phyloP scores from a whole-genome alignment of 2,888 invertebrate species.

The Trichopoda pennipes region DNA sequence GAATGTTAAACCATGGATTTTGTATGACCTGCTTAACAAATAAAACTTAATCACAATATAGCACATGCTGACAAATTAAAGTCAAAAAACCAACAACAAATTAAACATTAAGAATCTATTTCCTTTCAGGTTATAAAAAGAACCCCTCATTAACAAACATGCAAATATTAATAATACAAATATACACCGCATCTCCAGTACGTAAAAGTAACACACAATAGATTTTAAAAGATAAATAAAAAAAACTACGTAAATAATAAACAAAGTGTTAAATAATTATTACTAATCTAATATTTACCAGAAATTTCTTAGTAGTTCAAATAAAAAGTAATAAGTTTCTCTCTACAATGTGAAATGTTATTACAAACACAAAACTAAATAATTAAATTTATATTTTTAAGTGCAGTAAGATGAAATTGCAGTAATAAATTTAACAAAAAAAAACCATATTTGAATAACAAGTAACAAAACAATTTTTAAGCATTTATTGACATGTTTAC shows the following conservation, averaged over 20 bases:
- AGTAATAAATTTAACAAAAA: too few species aligned
- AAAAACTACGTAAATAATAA: slow-evolving; percentile 7
- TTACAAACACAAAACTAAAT: neutral
- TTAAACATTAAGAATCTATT: slow-evolving; percentile 39
- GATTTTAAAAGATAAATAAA: neutral
- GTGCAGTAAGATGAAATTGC: too few species aligned
- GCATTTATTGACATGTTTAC: neutral
- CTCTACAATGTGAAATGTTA: neutral
- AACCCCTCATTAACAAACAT: slow-evolving; percentile 30
- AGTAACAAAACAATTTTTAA: too few species aligned
- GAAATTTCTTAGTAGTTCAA: slow-evolving; percentile 6
- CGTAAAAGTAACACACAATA: neutral
- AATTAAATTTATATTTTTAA: neutral
- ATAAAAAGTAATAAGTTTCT: neutral
- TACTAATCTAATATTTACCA: slow-evolving; percentile 12
- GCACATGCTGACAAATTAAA: slow-evolving; percentile 6
- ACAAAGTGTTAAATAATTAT: slow-evolving; percentile 17
- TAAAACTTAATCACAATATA: slow-evolving; percentile 24
- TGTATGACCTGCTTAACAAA: slow-evolving; percentile 19
- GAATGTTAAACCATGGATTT: slow-evolving; percentile 29
- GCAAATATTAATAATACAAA: slow-evolving; percentile 22
- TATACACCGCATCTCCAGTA: neutral
- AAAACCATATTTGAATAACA: too few species aligned
- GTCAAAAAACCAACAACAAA: slow-evolving; percentile 15
- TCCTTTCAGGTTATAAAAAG: slow-evolving; percentile 57